phyloP scores from a whole-genome alignment of 2,888 invertebrate genomes.

The Lithophane socia region DNA sequence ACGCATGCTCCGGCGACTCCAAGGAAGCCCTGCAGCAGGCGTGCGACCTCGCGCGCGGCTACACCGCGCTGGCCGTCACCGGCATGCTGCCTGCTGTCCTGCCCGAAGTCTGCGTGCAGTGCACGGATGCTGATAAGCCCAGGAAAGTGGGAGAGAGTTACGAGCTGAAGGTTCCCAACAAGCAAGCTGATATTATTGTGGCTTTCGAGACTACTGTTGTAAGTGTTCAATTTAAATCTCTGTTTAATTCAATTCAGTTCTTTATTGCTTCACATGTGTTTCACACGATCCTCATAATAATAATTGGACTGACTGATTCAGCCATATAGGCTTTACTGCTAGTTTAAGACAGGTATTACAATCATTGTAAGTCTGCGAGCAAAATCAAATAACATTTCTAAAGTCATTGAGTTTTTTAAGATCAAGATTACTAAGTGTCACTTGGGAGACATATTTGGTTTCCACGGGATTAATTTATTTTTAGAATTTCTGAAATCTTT shows the following conservation, averaged over 20 bases:
- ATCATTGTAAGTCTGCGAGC: background rate
- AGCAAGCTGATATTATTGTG: conserved; percentile 95
- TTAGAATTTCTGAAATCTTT: background rate
- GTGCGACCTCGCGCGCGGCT: conserved; percentile 93
- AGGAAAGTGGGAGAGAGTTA: conserved; percentile 91
- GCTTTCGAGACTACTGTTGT: conserved; percentile 91
- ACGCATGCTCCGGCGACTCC: conserved; percentile 86
- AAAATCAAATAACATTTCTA: background rate
- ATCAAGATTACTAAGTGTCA: background rate
- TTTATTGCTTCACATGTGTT: background rate
- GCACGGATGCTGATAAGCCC: conserved; percentile 85
- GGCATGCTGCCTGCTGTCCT: conserved; percentile 91
- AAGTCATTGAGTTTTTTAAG: background rate
- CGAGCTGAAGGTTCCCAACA: conserved; percentile 92
- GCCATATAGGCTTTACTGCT: background rate
- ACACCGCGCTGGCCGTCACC: conserved; percentile 91
- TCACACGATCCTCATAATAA: background rate
- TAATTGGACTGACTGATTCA: background rate
- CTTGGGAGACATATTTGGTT: background rate
- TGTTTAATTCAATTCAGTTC: background rate
- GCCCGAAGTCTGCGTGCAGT: conserved; percentile 92
- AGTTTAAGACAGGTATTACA: background rate
- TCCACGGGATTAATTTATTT: background rate
- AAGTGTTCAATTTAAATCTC: background rate
- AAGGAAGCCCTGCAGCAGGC: conserved; percentile 89